phyloP scores from a whole-genome alignment of 53 echinoderm and acorn worm genomes.

The Apostichopus leukothele region DNA sequence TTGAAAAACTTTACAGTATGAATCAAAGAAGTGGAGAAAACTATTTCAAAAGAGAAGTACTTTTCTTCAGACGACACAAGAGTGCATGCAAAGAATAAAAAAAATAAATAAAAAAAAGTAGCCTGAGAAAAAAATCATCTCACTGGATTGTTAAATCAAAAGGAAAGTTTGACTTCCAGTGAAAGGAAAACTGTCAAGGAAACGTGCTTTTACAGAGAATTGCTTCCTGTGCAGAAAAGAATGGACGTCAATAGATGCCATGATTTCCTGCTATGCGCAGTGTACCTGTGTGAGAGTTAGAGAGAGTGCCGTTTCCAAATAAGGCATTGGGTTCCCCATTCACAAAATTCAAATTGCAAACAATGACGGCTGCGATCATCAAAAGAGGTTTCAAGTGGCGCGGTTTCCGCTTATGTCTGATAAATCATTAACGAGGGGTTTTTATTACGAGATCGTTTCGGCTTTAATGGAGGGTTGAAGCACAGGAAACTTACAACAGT shows the following conservation, averaged over 20 bases:
- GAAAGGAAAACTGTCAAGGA: conserved; percentile 25
- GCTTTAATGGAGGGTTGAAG: neutral
- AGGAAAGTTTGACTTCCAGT: neutral
- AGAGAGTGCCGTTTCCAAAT: neutral
- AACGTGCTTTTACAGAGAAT: neutral
- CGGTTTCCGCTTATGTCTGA: conserved; percentile 6
- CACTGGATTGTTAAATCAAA: neutral
- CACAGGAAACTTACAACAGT: neutral
- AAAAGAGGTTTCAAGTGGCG: conserved; percentile 7
- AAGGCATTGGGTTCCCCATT: conserved; percentile 6
- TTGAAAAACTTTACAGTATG: no score
- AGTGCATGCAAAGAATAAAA: no score
- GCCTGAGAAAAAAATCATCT: no score
- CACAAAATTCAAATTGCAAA: neutral
- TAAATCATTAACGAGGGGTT: neutral
- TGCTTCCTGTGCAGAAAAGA: conserved; percentile 13
- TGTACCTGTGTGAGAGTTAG: neutral
- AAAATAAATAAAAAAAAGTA: no score
- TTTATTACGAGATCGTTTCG: neutral
- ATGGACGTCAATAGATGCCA: conserved; percentile 20
- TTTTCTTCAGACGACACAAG: no score
- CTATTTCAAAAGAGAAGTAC: no score
- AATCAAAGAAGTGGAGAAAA: no score
- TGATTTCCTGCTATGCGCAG: conserved; percentile 28
- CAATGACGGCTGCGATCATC: conserved; percentile 7